Conservation (phyloP, 2,888 invertebrate species). For the Ophion obscuratus region DNA sequence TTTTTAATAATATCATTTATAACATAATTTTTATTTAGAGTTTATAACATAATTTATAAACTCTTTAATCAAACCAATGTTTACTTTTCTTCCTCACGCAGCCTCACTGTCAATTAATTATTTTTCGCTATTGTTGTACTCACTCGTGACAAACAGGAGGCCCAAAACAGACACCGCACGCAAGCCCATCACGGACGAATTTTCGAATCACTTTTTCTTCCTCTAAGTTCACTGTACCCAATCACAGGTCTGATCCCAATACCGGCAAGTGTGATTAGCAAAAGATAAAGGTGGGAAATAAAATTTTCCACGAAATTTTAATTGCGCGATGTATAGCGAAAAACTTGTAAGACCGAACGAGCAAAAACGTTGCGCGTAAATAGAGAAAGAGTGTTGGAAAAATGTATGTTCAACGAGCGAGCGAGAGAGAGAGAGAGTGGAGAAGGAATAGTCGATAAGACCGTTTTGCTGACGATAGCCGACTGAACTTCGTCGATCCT, state of each 20-base stretch:
- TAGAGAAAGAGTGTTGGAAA: neutral
- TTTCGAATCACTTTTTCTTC: neutral
- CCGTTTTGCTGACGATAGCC: conserved; percentile 71
- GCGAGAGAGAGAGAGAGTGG: neutral
- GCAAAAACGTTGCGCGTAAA: neutral
- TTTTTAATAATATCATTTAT: too few species aligned
- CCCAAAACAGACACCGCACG: neutral
- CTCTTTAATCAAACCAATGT: neutral
- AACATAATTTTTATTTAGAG: too few species aligned
- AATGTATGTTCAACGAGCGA: conserved; percentile 4
- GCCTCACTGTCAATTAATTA: neutral
- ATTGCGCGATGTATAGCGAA: neutral
- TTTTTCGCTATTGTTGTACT: conserved; percentile 8
- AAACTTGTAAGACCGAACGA: neutral
- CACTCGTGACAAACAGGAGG: conserved; percentile 19
- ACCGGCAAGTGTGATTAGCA: neutral
- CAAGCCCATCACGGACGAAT: conserved; percentile 1
- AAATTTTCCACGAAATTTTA: neutral
- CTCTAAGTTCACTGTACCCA: neutral
- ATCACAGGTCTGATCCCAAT: neutral
- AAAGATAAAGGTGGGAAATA: neutral
- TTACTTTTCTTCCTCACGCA: too few species aligned
- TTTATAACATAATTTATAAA: too few species aligned
- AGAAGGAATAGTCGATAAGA: conserved; percentile 42
- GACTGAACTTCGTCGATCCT: conserved; percentile 74